phyloP scores from a whole-genome alignment of 2,888 invertebrate genomes.

The Drosophila siamana region DNA sequence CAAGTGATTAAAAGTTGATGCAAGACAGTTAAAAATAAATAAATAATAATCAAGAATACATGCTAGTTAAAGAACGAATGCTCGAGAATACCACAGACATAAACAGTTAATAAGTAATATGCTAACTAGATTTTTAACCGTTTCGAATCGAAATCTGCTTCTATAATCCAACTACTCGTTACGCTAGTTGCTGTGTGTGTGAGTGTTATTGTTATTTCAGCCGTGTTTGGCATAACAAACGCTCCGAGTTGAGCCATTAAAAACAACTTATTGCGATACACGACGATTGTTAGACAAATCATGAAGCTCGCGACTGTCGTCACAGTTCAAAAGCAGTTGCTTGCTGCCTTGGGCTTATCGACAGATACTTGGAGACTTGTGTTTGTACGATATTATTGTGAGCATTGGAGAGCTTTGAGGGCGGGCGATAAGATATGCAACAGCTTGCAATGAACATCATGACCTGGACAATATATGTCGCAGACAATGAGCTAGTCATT shows the following conservation, averaged over 20 bases:
- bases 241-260: slow-evolving; percentile 20
- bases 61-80: background rate
- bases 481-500: background rate
- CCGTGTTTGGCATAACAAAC: slow-evolving; percentile 42
- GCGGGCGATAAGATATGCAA: slow-evolving; percentile 44
- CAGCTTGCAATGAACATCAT: slow-evolving; percentile 13
- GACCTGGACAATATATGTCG: slow-evolving; percentile 45
- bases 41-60: background rate
- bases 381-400: background rate
- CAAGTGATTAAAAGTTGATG: background rate
- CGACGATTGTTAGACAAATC: slow-evolving; percentile 4
- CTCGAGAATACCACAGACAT: background rate
- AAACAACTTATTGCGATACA: slow-evolving; percentile 25
- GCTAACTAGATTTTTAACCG: background rate
- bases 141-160: background rate
- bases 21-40: background rate
- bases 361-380: slow-evolving; percentile 3
- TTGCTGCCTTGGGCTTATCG: slow-evolving; percentile 38
- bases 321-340: slow-evolving; percentile 22
- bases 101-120: slow-evolving; percentile 1
- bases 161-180: slow-evolving; percentile 6
- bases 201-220: slow-evolving; percentile 27
- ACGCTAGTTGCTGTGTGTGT: slow-evolving; percentile 5
- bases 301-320: slow-evolving; percentile 21
- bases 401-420: slow-evolving; percentile 8